Conservation (phyloP, 2,797 vertebrate genomes). For the Urosaurus nigricauda region DNA sequence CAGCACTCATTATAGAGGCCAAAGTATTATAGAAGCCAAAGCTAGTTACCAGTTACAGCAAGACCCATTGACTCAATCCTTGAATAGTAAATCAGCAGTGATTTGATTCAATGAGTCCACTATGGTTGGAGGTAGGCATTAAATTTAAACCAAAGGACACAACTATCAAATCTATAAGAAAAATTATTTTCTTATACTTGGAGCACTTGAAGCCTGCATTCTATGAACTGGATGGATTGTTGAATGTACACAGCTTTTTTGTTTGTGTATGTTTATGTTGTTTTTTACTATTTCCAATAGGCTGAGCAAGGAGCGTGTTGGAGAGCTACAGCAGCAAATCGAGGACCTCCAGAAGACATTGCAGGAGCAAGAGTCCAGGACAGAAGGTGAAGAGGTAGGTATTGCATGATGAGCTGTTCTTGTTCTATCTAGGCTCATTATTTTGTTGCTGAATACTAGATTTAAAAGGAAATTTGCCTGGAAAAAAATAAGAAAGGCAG, state of each 20-base stretch:
- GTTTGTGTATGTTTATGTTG: not conserved
- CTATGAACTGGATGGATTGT: not conserved
- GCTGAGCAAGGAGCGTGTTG: slow-evolving; percentile 85
- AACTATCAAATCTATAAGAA: not conserved
- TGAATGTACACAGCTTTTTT: not conserved
- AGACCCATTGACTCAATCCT: no score
- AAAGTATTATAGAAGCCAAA: no score
- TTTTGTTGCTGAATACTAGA: not conserved
- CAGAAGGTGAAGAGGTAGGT: slow-evolving; percentile 89
- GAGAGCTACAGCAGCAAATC: slow-evolving; percentile 92
- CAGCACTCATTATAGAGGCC: not conserved
- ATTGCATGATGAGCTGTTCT: not conserved
- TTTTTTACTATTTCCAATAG: slow-evolving; percentile 74
- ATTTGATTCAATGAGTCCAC: not conserved
- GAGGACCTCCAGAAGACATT: slow-evolving; percentile 95
- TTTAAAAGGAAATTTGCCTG: not conserved
- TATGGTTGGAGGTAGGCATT: not conserved
- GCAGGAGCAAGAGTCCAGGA: slow-evolving; percentile 91
- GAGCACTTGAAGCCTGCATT: not conserved
- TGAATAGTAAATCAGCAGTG: not conserved
- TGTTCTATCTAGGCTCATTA: not conserved
- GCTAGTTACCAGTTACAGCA: no score
- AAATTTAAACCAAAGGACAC: no score
- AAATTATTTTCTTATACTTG: not conserved
- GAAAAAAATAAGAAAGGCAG: not conserved